Percentiles rank a stretch among this genome's conserved stretches.
phyloP scores from a whole-genome alignment of 30 jellyfish, hydroid and myxozoan species.

The Hydractinia echinata region DNA sequence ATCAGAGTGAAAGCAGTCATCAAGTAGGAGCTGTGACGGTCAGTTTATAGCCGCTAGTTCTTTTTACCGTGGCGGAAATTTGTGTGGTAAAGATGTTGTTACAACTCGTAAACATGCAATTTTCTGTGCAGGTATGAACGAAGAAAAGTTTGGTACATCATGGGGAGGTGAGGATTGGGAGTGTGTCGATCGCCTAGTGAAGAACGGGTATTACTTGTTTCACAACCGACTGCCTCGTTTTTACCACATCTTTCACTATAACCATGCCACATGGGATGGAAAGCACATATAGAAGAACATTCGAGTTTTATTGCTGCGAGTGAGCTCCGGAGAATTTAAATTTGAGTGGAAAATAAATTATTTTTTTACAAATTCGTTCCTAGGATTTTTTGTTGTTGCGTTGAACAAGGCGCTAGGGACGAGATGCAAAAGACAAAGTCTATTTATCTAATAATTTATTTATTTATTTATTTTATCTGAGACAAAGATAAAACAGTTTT shows the following conservation, averaged over 20 bases:
- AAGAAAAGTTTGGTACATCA: slow-evolving; percentile 41
- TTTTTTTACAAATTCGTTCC: too few species aligned
- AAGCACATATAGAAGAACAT: neutral
- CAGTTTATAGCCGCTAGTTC: neutral
- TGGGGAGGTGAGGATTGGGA: slow-evolving; percentile 99
- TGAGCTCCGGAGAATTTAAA: too few species aligned
- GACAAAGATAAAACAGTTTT: too few species aligned
- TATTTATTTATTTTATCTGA: too few species aligned
- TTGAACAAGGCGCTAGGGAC: too few species aligned
- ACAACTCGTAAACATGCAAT: neutral
- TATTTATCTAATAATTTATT: too few species aligned
- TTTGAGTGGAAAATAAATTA: too few species aligned
- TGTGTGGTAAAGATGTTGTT: neutral
- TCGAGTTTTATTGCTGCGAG: neutral
- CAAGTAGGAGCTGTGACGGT: neutral
- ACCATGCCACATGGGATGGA: slow-evolving; percentile 80
- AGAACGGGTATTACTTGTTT: slow-evolving; percentile 32
- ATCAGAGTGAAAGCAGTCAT: too few species aligned
- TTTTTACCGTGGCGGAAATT: neutral
- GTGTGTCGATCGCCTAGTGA: slow-evolving; percentile 59
- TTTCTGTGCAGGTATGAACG: slow-evolving; percentile 64
- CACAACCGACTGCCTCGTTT: slow-evolving; percentile 72
- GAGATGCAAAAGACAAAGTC: too few species aligned
- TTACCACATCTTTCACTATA: slow-evolving; percentile 64
- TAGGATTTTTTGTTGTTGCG: too few species aligned